Evolutionary conservation across 2,113 vertebrate genomes (phyloP).

Genomic region (western clawed frog (Xenopus tropicalis)): UCB_Xtro_10.0 CM004449.2:89550001-89550500

Average conservation of each 20-base stretch:
- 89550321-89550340: slow-evolving; percentile 22
- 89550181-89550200: slow-evolving; percentile 31
- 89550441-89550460: no score
- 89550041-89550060: no score
- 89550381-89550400: no score
- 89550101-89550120: not conserved
- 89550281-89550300: slow-evolving; percentile 26
- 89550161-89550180: slow-evolving; percentile 31
- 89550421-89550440: no score
- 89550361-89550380: not conserved
- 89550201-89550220: slow-evolving; percentile 35
- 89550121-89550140: slow-evolving; percentile 29
- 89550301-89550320: slow-evolving; percentile 42
- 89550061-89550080: not conserved
- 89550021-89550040: no score
- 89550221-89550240: slow-evolving; percentile 38
- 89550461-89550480: no score
- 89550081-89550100: not conserved
- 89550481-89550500: no score
- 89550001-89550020: no score
- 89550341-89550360: slow-evolving; percentile 17
- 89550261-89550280: slow-evolving; percentile 48
- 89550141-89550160: slow-evolving; percentile 25
- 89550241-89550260: slow-evolving; percentile 26
- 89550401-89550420: no score